A percentile compares a stretch with the other conserved stretches of the same genome.
Conservation (phyloP, 2,888 invertebrate genomes). For the Cryptocheilus praepositus region DNA sequence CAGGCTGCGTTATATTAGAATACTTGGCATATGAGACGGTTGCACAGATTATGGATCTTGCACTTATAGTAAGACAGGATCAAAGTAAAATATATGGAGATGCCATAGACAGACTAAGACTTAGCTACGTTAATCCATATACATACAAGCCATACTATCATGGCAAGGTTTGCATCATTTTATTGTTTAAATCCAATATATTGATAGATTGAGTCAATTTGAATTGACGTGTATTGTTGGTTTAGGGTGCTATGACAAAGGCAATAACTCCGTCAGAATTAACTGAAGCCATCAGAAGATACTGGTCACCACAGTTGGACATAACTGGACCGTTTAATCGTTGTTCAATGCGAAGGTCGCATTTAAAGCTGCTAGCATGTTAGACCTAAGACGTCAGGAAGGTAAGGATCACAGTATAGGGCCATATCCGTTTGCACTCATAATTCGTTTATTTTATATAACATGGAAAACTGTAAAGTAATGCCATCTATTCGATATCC, state of each 20-base stretch:
- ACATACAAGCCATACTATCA: constrained; percentile 72
- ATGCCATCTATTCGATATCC: too few relatives aligned
- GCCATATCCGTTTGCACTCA: neutral
- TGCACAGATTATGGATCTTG: constrained; percentile 90
- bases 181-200: constrained; percentile 9
- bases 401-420: constrained; percentile 26
- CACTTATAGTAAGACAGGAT: constrained; percentile 88
- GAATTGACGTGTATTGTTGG: constrained; percentile 14
- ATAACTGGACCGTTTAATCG: constrained; percentile 70
- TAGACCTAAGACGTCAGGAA: constrained; percentile 37
- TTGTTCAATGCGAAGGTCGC: constrained; percentile 64
- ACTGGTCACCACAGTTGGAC: constrained; percentile 79
- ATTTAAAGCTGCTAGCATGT: constrained; percentile 68
- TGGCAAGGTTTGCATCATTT: constrained; percentile 56
- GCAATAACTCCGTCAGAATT: constrained; percentile 88
- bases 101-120: constrained; percentile 82
- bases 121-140: constrained; percentile 79
- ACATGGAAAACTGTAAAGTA: constrained; percentile 8
- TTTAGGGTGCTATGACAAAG: constrained; percentile 77
- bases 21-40: constrained; percentile 94
- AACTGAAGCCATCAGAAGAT: constrained; percentile 87
- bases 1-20: constrained; percentile 86
- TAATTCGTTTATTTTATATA: constrained; percentile 7
- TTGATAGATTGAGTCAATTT: neutral
- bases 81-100: constrained; percentile 81